Conservation (phyloP, 2,797 vertebrate genomes). For the Acanthurus lineatus region DNA sequence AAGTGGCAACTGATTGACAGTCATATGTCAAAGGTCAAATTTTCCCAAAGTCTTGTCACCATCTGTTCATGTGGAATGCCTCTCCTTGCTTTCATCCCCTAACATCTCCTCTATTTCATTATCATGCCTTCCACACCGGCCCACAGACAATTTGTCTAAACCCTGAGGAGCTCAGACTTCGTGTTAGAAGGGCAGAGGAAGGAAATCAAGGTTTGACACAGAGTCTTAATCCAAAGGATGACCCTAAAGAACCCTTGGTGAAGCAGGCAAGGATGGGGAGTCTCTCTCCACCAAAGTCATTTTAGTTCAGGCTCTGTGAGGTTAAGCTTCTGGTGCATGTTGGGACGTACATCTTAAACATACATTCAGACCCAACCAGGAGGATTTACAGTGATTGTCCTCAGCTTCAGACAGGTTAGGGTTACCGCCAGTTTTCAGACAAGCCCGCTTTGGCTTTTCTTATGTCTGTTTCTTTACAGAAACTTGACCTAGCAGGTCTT, state of each 20-base stretch:
- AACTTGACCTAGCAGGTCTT: not conserved
- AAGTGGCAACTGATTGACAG: constrained; percentile 27
- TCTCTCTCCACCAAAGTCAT: not conserved
- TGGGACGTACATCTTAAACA: constrained; percentile 5
- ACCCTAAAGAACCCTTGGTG: not conserved
- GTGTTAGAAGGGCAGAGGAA: constrained; percentile 1
- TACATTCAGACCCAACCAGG: constrained; percentile 10
- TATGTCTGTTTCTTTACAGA: not conserved
- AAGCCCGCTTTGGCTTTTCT: not conserved
- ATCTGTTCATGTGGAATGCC: constrained; percentile 31
- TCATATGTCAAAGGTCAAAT: constrained; percentile 31
- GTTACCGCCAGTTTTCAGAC: not conserved
- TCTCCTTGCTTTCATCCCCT: constrained; percentile 25
- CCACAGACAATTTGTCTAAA: constrained; percentile 12
- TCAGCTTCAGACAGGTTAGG: constrained; percentile 24
- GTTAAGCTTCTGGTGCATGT: constrained; percentile 31
- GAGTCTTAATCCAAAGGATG: constrained; percentile 34
- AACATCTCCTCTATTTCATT: constrained; percentile 22
- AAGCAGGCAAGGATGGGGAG: not conserved
- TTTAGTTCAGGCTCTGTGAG: constrained; percentile 20
- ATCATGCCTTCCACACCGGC: constrained; percentile 24
- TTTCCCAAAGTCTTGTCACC: constrained; percentile 7
- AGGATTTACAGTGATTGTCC: constrained; percentile 33
- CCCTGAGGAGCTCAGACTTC: constrained; percentile 25
- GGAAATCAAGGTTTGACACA: constrained; percentile 8